A percentile compares a stretch with the other conserved stretches of the same genome.
These are phyloP conservation scores for Trinorchestia longiramus DNA, from an alignment of 1,140 invertebrate genomes.

Conservation along the genomic window DNA sequence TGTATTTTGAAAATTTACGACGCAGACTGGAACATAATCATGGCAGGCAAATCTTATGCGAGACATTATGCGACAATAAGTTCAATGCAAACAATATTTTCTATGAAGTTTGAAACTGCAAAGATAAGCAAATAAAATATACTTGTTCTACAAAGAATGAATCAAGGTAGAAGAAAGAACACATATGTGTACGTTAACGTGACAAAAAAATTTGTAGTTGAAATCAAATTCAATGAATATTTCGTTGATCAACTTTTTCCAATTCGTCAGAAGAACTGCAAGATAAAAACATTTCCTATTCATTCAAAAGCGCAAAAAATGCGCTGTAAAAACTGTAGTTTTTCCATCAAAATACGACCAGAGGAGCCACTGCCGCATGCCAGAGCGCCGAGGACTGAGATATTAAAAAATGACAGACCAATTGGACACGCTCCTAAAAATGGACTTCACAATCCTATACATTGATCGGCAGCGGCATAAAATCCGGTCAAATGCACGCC, in stretches of 20 bases:
- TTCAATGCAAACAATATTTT: too few relatives aligned
- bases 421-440: background rate
- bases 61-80: too few relatives aligned
- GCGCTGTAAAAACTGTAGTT: background rate
- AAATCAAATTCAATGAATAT: background rate
- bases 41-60: too few relatives aligned
- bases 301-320: background rate
- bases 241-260: background rate
- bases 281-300: background rate
- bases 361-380: background rate
- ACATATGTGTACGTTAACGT: background rate
- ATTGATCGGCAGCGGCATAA: background rate
- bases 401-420: background rate
- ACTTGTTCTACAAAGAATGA: background rate
- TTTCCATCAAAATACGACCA: background rate
- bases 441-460: background rate
- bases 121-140: background rate
- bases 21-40: too few relatives aligned
- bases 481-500: slow-evolving; percentile 5
- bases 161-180: background rate
- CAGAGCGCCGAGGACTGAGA: background rate
- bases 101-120: too few relatives aligned
- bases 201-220: too few relatives aligned
- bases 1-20: too few relatives aligned
- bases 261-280: background rate